Conservation (phyloP, 2,888 invertebrate genomes). For the Synergus itoensis region DNA sequence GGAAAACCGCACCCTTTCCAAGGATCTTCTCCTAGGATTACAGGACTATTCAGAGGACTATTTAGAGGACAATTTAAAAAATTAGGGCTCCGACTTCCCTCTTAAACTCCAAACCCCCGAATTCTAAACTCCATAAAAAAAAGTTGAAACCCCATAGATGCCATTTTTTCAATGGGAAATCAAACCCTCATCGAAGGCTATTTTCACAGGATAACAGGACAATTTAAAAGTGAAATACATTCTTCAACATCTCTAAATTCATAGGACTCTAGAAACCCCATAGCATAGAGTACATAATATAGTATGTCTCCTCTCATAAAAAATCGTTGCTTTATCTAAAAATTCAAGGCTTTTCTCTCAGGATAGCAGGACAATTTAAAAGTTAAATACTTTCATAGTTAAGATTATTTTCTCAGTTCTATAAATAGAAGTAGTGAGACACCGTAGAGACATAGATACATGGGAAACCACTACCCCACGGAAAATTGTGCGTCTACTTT, state of each 20-base stretch:
- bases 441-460: too few species aligned
- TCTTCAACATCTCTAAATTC: too few species aligned
- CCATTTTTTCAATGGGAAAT: not conserved
- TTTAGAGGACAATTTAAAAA: not conserved
- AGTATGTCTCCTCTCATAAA: too few species aligned
- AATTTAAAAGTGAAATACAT: not conserved
- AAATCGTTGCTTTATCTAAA: too few species aligned
- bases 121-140: not conserved
- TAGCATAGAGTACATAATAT: too few species aligned
- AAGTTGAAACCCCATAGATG: too few species aligned
- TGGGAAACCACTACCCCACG: too few species aligned
- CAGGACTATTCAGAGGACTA: not conserved
- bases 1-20: not conserved
- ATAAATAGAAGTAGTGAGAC: too few species aligned
- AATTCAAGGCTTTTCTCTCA: not conserved
- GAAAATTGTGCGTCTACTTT: too few species aligned
- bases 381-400: not conserved
- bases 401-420: too few species aligned
- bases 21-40: not conserved
- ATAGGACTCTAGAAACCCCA: too few species aligned
- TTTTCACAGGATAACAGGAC: conserved; percentile 5
- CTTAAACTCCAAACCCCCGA: not conserved
- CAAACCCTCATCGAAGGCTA: not conserved
- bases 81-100: too few species aligned
- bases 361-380: not conserved